Evolutionary conservation across 2,797 vertebrate species (phyloP).

Genomic region (Galago senegalensis): DNA sequence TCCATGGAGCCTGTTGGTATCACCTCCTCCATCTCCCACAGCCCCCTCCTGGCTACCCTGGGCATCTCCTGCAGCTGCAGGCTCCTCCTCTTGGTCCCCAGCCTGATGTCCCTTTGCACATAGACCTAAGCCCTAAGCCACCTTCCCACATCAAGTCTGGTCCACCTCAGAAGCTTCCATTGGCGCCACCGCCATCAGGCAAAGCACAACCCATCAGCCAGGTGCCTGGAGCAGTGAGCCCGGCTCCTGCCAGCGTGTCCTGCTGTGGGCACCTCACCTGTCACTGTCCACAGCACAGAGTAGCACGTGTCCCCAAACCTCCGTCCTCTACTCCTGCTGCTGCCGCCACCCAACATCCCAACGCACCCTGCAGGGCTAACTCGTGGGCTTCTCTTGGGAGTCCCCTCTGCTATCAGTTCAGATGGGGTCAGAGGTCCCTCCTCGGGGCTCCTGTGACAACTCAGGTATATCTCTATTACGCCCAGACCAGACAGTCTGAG

Average conservation of each 20-base stretch:
- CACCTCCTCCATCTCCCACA: neutral
- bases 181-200: neutral
- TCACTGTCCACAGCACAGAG: neutral
- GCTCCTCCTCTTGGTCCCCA: neutral
- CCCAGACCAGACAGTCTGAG: neutral
- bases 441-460: neutral
- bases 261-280: neutral
- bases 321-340: neutral
- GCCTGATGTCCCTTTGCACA: neutral
- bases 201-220: neutral
- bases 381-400: neutral
- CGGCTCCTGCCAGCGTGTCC: neutral
- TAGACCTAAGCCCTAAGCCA: neutral
- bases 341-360: neutral
- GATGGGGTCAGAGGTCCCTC: neutral
- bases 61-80: neutral
- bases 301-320: rapidly evolving
- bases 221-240: neutral
- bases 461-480: neutral
- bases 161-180: neutral
- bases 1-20: rapidly evolving
- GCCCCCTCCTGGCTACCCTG: neutral
- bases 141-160: neutral
- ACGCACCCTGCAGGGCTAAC: neutral
- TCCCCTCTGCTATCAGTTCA: neutral